Evolutionary conservation across 2,888 invertebrate species (phyloP).

Genomic region (Ectobius pallidus): DNA sequence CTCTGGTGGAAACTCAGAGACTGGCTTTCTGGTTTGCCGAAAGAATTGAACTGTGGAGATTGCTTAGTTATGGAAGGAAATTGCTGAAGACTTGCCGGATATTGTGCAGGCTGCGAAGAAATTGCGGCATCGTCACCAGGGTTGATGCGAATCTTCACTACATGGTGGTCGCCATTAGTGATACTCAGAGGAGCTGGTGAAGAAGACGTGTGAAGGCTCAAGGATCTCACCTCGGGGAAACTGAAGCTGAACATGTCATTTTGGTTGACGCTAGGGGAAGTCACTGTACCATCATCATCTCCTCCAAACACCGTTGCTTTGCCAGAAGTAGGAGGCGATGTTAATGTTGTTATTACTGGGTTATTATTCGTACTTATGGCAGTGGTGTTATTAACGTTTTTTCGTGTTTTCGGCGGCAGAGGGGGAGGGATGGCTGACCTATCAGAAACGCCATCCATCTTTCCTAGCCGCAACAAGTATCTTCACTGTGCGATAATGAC

Average conservation of each 20-base stretch:
- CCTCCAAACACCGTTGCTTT: constrained; percentile 58
- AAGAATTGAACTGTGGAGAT: background rate
- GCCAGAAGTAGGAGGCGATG: constrained; percentile 1
- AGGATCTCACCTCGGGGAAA: constrained; percentile 25
- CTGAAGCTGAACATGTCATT: constrained; percentile 41
- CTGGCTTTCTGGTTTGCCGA: constrained; percentile 31
- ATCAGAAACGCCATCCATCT: constrained; percentile 7
- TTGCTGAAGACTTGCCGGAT: constrained; percentile 29
- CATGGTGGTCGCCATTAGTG: constrained; percentile 55
- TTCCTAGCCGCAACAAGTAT: too few relatives aligned
- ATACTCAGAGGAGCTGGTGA: constrained; percentile 34
- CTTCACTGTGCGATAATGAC: background rate
- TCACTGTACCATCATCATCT: constrained; percentile 39
- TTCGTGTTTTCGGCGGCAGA: constrained; percentile 62
- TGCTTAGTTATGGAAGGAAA: background rate
- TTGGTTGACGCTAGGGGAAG: constrained; percentile 45
- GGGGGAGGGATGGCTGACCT: constrained; percentile 57
- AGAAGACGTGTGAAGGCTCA: constrained; percentile 50
- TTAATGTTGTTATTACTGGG: constrained; percentile 5
- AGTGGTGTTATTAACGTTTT: constrained; percentile 41
- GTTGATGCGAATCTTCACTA: constrained; percentile 74
- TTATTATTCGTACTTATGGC: constrained; percentile 25
- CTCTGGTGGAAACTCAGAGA: constrained; percentile 27
- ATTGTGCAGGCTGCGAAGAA: background rate
- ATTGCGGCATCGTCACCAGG: constrained; percentile 57